Base-by-base conservation (phyloP, 2,888 invertebrate genomes). In the Morpho helenor region DNA sequence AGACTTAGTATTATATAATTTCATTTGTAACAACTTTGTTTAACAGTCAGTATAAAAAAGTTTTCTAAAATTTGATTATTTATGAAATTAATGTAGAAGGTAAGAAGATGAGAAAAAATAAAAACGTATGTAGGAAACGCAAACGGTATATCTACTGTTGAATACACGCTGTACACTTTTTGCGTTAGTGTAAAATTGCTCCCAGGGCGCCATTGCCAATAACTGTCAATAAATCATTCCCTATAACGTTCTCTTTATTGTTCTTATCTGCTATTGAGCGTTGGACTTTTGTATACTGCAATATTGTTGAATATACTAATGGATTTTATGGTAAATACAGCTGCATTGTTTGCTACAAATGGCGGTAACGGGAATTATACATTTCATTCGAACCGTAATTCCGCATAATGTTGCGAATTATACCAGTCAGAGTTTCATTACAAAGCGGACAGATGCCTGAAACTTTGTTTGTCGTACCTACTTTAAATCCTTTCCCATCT, bases 161-260 rank as follows among this genome's bases (percentile, higher is more conserved):
- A 65, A 61, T 62, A 66, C 64, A 61, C 64, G 47, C 59, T 45
- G 58, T 45, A 49, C 63, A 70, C 74, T 84, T 85, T 87, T 84
- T 84, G 75, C 74, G 65, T 60, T 66, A 66, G 60, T 68, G 72
- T 69, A 76, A 16, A 82, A 82, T 82, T 78, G 73, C 76, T 79
- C 77, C 77, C 60, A 66, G 74, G 76, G 78, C 71, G 74, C 71
- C 73, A 69, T 72, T 72, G 69, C 68, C 71, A 9, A 42, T 77
- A 75, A 78, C 80, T 77, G 77, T 78, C 75, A 67, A 77, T 79
- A 80, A 80, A 80, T 80, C 75, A 79, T 70, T 5, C 63, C 64
- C 66, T 71, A 73, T 74, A 74, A 73, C 72, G 70, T 70, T 66
- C 62, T 66, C 61, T 61, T 62, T 62, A 55, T 63, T 58, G 58